Percentiles rank a stretch among this genome's conserved stretches.
These are phyloP conservation scores for Microchrysa polita DNA, from an alignment of 2,888 invertebrate genomes.

Conservation along the genomic window DNA sequence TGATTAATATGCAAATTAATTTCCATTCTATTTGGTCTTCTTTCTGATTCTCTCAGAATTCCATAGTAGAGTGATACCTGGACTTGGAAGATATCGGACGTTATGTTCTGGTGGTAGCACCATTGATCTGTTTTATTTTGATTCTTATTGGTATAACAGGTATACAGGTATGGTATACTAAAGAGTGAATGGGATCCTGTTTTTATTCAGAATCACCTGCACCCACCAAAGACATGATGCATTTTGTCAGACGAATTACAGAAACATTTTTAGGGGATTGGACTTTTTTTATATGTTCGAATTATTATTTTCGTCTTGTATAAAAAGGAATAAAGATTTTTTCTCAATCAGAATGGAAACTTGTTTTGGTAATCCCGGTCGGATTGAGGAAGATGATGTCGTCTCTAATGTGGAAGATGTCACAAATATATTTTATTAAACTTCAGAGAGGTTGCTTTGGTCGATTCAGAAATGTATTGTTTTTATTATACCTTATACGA, in stretches of 20 bases:
- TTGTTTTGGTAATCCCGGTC: conserved; percentile 27
- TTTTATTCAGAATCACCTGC: conserved; percentile 34
- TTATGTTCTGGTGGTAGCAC: not conserved
- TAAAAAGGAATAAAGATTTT: conserved; percentile 31
- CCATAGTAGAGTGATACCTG: not conserved
- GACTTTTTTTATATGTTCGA: conserved; percentile 11
- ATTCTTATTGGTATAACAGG: not conserved
- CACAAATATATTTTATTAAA: too few relatives aligned
- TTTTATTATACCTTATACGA: not conserved
- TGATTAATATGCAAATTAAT: conserved; percentile 54
- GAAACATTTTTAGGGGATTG: conserved; percentile 29
- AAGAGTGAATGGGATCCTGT: too few relatives aligned
- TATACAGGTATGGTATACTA: too few relatives aligned
- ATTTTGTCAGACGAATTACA: conserved; percentile 44
- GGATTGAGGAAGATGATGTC: conserved; percentile 5
- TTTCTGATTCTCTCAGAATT: conserved; percentile 1
- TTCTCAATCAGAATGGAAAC: conserved; percentile 33
- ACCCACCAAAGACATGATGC: conserved; percentile 38
- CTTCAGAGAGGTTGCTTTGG: too few relatives aligned
- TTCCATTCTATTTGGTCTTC: conserved; percentile 50
- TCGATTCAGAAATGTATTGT: not conserved
- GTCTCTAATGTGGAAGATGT: not conserved
- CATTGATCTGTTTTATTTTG: conserved; percentile 1
- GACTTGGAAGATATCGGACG: not conserved
- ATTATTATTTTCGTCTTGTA: not conserved